A percentile compares a stretch with the other conserved stretches of the same genome.
phyloP scores from a whole-genome alignment of 1,140 invertebrate species.

The Drosophila sucinea region DNA sequence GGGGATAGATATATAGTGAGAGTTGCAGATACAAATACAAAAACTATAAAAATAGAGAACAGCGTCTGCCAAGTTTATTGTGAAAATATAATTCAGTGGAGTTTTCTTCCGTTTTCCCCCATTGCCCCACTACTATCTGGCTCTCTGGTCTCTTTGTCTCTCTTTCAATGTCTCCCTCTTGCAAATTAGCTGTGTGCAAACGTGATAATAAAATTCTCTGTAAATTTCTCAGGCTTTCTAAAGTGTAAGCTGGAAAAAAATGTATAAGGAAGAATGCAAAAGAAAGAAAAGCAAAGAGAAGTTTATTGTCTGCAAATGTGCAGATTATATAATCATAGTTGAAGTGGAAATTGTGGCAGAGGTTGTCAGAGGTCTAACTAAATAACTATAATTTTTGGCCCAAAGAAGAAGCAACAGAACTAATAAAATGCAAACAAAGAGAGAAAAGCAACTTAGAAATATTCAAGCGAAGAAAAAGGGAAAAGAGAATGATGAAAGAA shows the following conservation, averaged over 20 bases:
- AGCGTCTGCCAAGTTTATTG: slow-evolving; percentile 70
- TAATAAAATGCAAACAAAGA: not conserved
- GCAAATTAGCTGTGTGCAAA: slow-evolving; percentile 74
- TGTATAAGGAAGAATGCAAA: not conserved
- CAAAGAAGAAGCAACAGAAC: not conserved
- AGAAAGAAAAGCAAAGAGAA: slow-evolving; percentile 44
- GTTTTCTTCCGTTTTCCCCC: slow-evolving; percentile 43
- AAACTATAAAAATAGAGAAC: slow-evolving; percentile 43
- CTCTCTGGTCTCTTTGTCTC: slow-evolving; percentile 3
- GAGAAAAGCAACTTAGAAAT: not conserved
- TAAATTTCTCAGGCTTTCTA: slow-evolving; percentile 56
- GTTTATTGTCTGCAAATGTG: slow-evolving; percentile 75
- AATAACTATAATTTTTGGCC: slow-evolving; percentile 2
- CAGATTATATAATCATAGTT: slow-evolving; percentile 67
- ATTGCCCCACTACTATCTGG: not conserved
- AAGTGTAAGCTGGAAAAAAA: slow-evolving; percentile 32
- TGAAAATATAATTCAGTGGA: slow-evolving; percentile 76
- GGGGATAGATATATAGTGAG: not conserved
- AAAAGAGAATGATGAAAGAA: not conserved
- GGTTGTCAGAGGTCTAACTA: slow-evolving; percentile 6
- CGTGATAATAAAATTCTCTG: slow-evolving; percentile 71
- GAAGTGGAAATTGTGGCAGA: slow-evolving; percentile 23
- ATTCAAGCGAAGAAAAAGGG: not conserved
- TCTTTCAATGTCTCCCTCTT: slow-evolving; percentile 18
- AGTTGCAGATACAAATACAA: slow-evolving; percentile 50